Base-by-base conservation (phyloP, 2,888 invertebrate genomes). In the Spicauda simplicius region DNA sequence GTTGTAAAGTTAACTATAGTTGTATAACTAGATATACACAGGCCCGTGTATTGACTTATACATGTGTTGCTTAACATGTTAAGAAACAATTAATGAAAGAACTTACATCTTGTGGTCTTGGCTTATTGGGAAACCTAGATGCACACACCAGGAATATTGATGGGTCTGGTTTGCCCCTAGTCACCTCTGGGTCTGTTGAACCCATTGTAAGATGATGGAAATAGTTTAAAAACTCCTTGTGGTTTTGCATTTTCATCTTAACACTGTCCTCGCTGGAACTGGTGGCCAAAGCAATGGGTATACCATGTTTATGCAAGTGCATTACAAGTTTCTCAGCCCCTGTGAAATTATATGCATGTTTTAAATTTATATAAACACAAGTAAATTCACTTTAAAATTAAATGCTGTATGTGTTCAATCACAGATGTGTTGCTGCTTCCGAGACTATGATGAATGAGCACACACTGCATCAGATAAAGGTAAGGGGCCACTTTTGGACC, bases 211-310 rank as follows among this genome's bases (percentile, higher is more conserved):
- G 93, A 79, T 97, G 97, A 76, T 95, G 86, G 79, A 97, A 97
- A 18, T 95, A 80, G 0, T 86, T 78, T 71, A 97, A 94, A 20
- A 97, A 83, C 25, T 95, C 94, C 77, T 95, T 94, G 77, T 96
- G 95, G 64, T 95, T 92, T 61, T 92, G 87, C 72, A 95, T 95
- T 87, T 97, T 97, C 61, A 96, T 80, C 4, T 95, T 94, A 64
- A 95, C 97, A 86, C 96, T 96, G 1, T 95, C 94, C 72, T 94
- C 87, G 41, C 96, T 94, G 0, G 97, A 97, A 69, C 98, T 98
- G 0, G 98, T 98, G 2, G 98, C 98, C 69, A 98, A 91, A 8
- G 97, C 97, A 62, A 98, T 96, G 0, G 98, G 98, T 52, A 98
- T 92, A 10, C 95, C 94, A 64, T 96, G 91, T 0, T 90, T 90